phyloP scores from a whole-genome alignment of 92 coral and sea anemone species.

The Metridium senile region DNA sequence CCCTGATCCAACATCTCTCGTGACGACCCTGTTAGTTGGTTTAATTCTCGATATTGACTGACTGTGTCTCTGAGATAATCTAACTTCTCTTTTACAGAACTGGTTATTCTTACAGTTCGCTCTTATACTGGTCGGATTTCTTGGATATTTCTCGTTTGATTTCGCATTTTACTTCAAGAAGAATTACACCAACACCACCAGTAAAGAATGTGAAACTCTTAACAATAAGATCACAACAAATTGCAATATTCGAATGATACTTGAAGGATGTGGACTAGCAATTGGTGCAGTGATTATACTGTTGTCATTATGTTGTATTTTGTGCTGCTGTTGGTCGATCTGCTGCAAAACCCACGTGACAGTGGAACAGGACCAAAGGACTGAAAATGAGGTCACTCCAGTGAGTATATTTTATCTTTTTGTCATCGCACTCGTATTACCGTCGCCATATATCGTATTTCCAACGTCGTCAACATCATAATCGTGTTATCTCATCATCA shows the following conservation, averaged over 20 bases:
- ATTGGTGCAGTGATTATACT: background rate
- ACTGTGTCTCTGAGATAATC: too few species aligned
- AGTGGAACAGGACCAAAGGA: background rate
- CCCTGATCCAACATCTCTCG: too few species aligned
- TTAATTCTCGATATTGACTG: too few species aligned
- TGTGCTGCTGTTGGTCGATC: background rate
- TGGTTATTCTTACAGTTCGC: background rate
- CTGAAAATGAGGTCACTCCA: background rate
- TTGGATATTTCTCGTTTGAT: background rate
- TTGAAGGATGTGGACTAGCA: background rate
- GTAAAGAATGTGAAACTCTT: background rate
- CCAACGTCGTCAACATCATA: background rate
- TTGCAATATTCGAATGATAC: background rate
- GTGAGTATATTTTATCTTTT: background rate
- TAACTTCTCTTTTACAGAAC: background rate
- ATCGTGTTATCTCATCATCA: too few species aligned
- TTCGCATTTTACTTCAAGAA: background rate
- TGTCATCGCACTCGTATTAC: background rate
- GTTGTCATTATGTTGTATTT: background rate
- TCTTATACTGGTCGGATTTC: background rate
- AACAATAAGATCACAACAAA: conserved; percentile 6
- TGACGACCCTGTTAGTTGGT: too few species aligned
- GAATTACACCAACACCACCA: background rate
- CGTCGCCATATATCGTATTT: background rate
- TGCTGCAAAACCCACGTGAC: background rate